Evolutionary conservation across 2,113 vertebrate species (phyloP).

Genomic region (Megaceryle torquata): DNA sequence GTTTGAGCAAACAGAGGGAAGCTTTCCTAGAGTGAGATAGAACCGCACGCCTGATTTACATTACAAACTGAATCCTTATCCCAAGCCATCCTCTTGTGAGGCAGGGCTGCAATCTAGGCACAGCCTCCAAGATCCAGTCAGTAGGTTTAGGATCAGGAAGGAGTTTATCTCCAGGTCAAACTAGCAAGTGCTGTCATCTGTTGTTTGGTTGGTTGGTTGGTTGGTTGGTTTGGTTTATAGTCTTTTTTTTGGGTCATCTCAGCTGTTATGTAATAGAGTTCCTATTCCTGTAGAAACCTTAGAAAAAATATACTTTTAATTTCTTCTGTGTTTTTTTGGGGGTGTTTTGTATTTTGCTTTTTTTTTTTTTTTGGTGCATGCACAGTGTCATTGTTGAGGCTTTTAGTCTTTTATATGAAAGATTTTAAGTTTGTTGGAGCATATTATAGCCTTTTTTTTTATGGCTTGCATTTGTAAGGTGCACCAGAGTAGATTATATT

Average conservation of each 20-base stretch:
- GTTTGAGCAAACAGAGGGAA: not conserved
- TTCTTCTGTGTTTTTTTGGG: not conserved
- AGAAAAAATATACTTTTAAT: not conserved
- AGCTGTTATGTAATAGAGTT: not conserved
- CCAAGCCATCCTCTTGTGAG: not conserved
- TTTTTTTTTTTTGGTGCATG: not conserved
- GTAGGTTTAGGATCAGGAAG: not conserved
- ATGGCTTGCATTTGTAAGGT: not conserved
- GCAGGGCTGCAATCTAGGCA: not conserved
- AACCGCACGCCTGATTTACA: not conserved
- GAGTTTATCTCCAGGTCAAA: not conserved
- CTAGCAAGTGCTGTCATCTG: not conserved
- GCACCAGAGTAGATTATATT: not conserved
- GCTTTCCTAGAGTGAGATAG: not conserved
- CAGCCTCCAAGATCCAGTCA: not conserved
- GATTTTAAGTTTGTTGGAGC: not conserved
- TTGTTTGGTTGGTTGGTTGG: too few relatives aligned
- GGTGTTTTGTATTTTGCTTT: not conserved
- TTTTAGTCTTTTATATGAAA: not conserved
- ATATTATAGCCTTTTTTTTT: not conserved
- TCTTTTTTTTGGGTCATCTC: not conserved
- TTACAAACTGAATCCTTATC: not conserved
- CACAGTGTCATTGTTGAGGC: not conserved
- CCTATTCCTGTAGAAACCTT: not conserved
- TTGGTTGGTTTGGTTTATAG: not conserved